Evolutionary conservation across 2,113 vertebrate species (phyloP).

Genomic region (Oreotrochilus melanogaster): DNA sequence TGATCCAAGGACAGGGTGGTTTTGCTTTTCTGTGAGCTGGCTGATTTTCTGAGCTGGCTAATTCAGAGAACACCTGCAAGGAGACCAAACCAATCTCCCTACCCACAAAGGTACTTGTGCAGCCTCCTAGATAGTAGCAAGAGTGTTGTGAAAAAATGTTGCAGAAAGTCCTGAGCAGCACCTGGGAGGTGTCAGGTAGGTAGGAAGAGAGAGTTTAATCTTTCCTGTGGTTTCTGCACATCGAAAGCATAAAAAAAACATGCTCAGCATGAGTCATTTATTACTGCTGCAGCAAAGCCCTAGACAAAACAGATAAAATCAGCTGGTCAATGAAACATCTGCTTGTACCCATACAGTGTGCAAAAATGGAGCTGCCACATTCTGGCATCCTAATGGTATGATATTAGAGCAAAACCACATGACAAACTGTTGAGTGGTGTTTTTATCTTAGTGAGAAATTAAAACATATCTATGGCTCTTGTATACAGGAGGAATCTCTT

Average conservation of each 20-base stretch:
- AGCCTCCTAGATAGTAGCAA: background rate
- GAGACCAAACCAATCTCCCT: background rate
- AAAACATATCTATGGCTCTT: background rate
- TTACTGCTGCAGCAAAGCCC: background rate
- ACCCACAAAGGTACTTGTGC: background rate
- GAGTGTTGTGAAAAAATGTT: background rate
- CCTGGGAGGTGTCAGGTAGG: background rate
- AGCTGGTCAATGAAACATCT: background rate
- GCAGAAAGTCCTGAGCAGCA: background rate
- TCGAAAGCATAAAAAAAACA: background rate
- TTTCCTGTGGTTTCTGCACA: background rate
- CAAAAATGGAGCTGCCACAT: background rate
- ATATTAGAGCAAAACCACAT: conserved; percentile 22
- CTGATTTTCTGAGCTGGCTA: background rate
- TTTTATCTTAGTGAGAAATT: background rate
- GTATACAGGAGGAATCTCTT: background rate
- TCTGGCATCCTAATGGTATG: background rate
- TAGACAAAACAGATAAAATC: conserved; percentile 14
- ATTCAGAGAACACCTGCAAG: background rate
- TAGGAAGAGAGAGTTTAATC: background rate
- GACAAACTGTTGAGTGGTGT: background rate
- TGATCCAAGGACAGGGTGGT: background rate
- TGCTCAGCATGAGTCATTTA: background rate
- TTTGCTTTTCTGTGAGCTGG: background rate
- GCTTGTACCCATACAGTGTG: background rate